Percentiles rank a stretch among this genome's conserved stretches.
Evolutionary conservation across 2,888 invertebrate genomes (phyloP).

Genomic region (Geophilus truncorum): DNA sequence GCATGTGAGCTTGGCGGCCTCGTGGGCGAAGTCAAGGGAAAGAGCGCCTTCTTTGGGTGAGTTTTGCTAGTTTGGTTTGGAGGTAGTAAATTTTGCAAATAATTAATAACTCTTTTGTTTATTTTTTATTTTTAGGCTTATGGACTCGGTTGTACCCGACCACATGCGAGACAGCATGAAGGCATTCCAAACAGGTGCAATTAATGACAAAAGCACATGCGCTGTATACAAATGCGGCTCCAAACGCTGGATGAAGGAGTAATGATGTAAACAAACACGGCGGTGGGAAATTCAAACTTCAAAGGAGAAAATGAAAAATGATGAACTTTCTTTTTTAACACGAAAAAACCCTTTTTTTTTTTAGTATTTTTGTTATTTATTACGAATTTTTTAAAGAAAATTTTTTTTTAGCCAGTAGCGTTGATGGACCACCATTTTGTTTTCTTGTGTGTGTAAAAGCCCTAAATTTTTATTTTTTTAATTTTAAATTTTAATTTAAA

Average conservation of each 20-base stretch:
- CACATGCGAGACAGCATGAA: conserved; percentile 20
- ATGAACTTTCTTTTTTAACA: background rate
- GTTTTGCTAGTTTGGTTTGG: background rate
- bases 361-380: background rate
- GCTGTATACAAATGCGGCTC: conserved; percentile 13
- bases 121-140: conserved; percentile 2
- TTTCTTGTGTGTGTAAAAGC: background rate
- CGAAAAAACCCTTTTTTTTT: background rate
- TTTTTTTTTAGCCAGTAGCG: background rate
- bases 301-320: too few relatives aligned
- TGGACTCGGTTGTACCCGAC: conserved; percentile 20
- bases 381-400: background rate
- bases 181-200: conserved; percentile 28
- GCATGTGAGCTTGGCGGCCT: conserved; percentile 40
- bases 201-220: background rate
- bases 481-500: background rate
- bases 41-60: conserved; percentile 38
- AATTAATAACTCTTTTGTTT: background rate
- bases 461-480: background rate
- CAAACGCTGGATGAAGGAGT: conserved; percentile 23
- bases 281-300: background rate
- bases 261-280: too few relatives aligned
- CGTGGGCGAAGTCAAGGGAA: conserved; percentile 37
- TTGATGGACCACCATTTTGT: background rate
- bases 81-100: background rate